These are phyloP conservation scores for Cossypha heuglini DNA, from an alignment of 2,797 vertebrate species.

Conservation along the genomic window DNA sequence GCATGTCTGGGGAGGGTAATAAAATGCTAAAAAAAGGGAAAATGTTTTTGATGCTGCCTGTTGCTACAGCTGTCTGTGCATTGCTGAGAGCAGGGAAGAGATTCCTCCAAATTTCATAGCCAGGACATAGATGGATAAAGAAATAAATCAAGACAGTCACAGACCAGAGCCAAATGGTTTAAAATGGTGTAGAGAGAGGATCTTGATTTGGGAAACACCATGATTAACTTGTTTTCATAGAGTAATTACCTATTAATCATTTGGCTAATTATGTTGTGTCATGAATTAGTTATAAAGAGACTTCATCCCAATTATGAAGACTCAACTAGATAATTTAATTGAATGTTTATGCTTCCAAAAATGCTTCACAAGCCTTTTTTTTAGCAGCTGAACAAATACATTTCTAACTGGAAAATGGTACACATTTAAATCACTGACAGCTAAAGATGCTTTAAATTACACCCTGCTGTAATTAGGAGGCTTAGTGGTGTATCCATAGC, in stretches of 20 bases:
- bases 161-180: not conserved
- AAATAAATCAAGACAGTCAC: not conserved
- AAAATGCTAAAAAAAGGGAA: not conserved
- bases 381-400: not conserved
- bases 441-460: conserved; percentile 11
- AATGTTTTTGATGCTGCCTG: not conserved
- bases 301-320: conserved; percentile 9
- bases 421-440: not conserved
- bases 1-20: not conserved
- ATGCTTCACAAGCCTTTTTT: not conserved
- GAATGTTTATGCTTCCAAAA: conserved; percentile 5
- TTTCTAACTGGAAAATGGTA: not conserved
- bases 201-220: not conserved
- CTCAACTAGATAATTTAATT: conserved; percentile 26
- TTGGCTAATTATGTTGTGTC: conserved; percentile 14
- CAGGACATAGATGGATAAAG: not conserved
- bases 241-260: conserved; percentile 48
- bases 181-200: not conserved
- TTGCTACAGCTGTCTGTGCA: not conserved
- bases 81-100: not conserved
- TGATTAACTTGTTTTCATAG: conserved; percentile 48
- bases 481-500: not conserved
- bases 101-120: not conserved
- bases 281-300: conserved; percentile 38
- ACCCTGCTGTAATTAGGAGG: not conserved